Evolutionary conservation across 2,797 vertebrate genomes (phyloP).

Genomic region (Silurus aristotelis): DNA sequence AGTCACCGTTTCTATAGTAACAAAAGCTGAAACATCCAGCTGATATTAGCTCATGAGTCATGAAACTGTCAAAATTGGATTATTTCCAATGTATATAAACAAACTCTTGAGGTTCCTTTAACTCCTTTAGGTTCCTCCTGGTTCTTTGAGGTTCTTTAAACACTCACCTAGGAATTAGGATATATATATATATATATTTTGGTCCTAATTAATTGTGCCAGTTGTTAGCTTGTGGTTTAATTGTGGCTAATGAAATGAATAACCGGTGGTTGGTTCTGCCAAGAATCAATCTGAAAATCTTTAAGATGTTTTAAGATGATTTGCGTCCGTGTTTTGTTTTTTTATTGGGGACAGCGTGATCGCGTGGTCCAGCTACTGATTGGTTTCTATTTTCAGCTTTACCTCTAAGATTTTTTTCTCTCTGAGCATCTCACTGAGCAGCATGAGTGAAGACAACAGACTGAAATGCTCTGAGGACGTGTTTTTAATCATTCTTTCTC

Average conservation of each 20-base stretch:
- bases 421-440: not conserved
- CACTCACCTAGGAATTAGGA: not conserved
- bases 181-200: not conserved
- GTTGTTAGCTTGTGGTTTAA: not conserved
- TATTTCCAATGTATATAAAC: too few species aligned
- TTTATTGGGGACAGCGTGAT: not conserved
- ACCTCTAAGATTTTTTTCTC: not conserved
- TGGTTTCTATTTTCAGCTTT: conserved; percentile 9
- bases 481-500: not conserved
- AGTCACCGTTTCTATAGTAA: too few species aligned
- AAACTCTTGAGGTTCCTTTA: too few species aligned
- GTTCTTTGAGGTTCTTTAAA: too few species aligned
- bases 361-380: not conserved
- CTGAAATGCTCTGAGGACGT: not conserved
- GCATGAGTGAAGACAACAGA: not conserved
- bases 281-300: not conserved
- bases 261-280: not conserved
- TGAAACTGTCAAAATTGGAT: too few species aligned
- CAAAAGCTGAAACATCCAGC: too few species aligned
- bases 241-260: not conserved
- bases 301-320: not conserved
- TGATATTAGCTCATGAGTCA: too few species aligned
- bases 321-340: too few species aligned
- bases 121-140: too few species aligned
- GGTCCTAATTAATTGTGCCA: not conserved